Base-by-base conservation (phyloP, 2,888 invertebrate species). In the Pristionchus arcanus region DNA sequence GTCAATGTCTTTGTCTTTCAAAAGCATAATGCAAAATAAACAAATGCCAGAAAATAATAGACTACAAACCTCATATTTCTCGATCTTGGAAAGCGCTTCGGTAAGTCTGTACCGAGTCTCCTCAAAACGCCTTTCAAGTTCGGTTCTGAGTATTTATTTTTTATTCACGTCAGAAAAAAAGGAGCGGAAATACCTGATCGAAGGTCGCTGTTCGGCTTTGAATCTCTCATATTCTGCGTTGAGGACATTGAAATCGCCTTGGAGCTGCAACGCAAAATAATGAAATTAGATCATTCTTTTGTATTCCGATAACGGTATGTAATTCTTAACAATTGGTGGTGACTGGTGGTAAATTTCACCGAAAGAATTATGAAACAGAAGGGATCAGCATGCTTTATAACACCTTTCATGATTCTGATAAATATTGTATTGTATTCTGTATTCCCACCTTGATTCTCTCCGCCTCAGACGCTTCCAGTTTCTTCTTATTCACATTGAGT, bases 121-220 rank as follows among this genome's bases (percentile, higher is more conserved):
- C 90, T 94, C 94, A 87, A 91, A 94, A 74, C 94, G 91, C 89
- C 94, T 91, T 90, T 94, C 94, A 66, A 94, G 90, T 55, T 94
- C 92, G 1, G 92, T 93, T 91, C 93, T 91, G 89, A 53, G 4
- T 74, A 16, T 34, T 34, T 34, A 31, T 9, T 31, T 66, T n/a
- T 66, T 37, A 0, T 87, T 37, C 4, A 68, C 28, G 11, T 2
- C 31, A 15, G 28, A 68, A 16, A 71, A 34, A 34, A 71, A 34
- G n/a, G 3, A 28, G 21, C 4, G 13, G 11, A 21, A 11, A 19
- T 89, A 91, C 91, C 90, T 91, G 77, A 93, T 92, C 53, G 92
- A 91, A 37, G 93, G 93, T 34, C 93, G 68, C 89, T 92, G 92
- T n/a, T 92, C 93, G 5, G 91, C 91, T 83, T 89, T 90, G 89